phyloP scores from a whole-genome alignment of 92 coral and sea anemone species.

The Muricea muricata region DNA sequence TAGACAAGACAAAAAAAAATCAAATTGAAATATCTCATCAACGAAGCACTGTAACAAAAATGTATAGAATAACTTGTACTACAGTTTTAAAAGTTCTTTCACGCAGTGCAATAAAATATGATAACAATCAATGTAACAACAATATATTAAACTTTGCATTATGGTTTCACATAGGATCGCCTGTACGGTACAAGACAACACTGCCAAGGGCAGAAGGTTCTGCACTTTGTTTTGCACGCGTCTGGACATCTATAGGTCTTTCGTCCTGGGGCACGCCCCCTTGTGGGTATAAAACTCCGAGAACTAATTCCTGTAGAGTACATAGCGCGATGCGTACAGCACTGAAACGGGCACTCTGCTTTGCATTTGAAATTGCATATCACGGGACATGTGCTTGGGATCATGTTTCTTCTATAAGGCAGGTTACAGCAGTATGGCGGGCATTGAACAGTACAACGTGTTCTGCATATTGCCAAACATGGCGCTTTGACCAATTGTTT shows the following conservation, averaged over 20 bases:
- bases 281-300: slow-evolving; percentile 17
- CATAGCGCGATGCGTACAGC: not conserved
- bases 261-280: not conserved
- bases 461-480: slow-evolving; percentile 17
- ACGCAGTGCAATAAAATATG: too few relatives aligned
- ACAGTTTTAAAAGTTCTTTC: too few relatives aligned
- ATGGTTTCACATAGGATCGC: slow-evolving; percentile 5
- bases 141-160: not conserved
- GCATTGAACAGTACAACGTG: slow-evolving; percentile 13
- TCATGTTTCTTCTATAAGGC: not conserved
- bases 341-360: slow-evolving; percentile 14
- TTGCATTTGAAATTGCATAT: not conserved
- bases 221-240: slow-evolving; percentile 25
- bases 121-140: too few relatives aligned
- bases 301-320: not conserved
- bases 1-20: too few relatives aligned
- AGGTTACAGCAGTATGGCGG: slow-evolving; percentile 27
- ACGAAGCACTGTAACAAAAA: too few relatives aligned
- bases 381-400: not conserved
- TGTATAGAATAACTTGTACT: too few relatives aligned
- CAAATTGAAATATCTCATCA: too few relatives aligned
- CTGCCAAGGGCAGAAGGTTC: slow-evolving; percentile 34
- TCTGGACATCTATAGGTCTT: slow-evolving; percentile 17
- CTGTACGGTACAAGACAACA: slow-evolving; percentile 28
- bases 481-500: not conserved